A percentile compares a stretch with the other conserved stretches of the same genome.
phyloP scores from a whole-genome alignment of 2,113 vertebrate species.

The Diphyllodes magnificus region DNA sequence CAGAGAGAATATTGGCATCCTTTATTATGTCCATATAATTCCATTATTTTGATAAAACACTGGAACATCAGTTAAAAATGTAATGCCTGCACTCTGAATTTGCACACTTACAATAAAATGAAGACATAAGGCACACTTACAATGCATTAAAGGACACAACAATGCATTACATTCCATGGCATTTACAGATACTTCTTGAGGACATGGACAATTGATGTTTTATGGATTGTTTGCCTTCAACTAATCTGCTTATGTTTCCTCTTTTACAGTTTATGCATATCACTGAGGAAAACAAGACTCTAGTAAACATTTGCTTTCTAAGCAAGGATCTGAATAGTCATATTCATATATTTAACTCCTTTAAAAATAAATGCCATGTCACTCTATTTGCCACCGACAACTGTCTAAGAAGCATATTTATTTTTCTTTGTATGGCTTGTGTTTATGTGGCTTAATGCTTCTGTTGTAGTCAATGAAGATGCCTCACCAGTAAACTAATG shows the following conservation, averaged over 20 bases:
- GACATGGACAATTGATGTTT: background rate
- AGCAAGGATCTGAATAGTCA: background rate
- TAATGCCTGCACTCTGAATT: background rate
- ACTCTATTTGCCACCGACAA: background rate
- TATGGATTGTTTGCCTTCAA: background rate
- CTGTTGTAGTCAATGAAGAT: conserved; percentile 42
- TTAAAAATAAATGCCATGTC: conserved; percentile 36
- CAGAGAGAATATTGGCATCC: conserved; percentile 1
- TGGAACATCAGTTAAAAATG: background rate
- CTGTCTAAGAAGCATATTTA: background rate
- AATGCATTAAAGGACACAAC: background rate
- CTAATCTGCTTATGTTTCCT: background rate
- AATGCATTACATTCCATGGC: background rate
- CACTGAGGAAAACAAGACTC: background rate
- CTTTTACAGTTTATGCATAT: background rate
- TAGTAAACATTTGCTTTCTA: background rate
- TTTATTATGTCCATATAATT: conserved; percentile 18
- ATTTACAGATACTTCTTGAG: background rate
- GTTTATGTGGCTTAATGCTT: conserved; percentile 14
- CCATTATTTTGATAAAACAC: conserved; percentile 12
- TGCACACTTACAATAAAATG: background rate
- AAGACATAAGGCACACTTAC: conserved; percentile 1
- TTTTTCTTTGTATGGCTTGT: background rate
- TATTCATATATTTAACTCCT: background rate
- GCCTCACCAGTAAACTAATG: conserved; percentile 66